Base-by-base conservation (phyloP, 2,113 vertebrate species). In the Scomber colias region DNA sequence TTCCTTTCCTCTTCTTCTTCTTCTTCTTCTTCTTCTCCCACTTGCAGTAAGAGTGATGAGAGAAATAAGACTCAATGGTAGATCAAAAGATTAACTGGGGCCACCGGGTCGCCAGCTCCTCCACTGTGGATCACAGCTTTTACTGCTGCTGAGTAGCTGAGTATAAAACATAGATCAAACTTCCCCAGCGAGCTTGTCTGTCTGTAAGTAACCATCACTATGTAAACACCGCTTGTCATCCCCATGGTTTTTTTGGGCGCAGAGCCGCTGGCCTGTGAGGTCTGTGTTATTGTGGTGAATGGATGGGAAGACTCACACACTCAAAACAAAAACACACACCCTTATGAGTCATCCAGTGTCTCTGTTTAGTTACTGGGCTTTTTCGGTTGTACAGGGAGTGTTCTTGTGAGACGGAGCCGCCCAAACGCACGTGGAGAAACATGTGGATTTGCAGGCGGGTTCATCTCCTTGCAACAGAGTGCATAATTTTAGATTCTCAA, bases 211-310 rank as follows among this genome's bases (percentile, higher is more conserved):
- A 71, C 75, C 86, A 50, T 69, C 54, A 30, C 90, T 87, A 66
- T 85, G 83, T 80, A 92, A 90, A 90, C 89, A 83, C 66, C 12
- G 10, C 60, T 12, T 77, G 83, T 88, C 79, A 75, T 46, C 48
- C 11, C 45, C 69, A 86, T 50, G 40, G 68, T 27, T 27, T 79
- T 27, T 27, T 79, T 79, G 73, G 83, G 79, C 83, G 44, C 7
- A n/a, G 63, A 68, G 86, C 79, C 62, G 40, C 60, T 55, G 82
- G 69, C 55, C 75, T 85, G 56, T 71, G 88, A 87, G 84, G 13
- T 78, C 71, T 81, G 74, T 89, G 87, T 86, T 89, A 72, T 74
- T 90, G 87, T 85, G 85, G 71, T 79, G 85, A 88, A 81, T 70
- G 79, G 73, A 74, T 77, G 68, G 67, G 81, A 83, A 86, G 72